phyloP scores from a whole-genome alignment of 2,797 vertebrate species.

The Pseudochirops corinnae region DNA sequence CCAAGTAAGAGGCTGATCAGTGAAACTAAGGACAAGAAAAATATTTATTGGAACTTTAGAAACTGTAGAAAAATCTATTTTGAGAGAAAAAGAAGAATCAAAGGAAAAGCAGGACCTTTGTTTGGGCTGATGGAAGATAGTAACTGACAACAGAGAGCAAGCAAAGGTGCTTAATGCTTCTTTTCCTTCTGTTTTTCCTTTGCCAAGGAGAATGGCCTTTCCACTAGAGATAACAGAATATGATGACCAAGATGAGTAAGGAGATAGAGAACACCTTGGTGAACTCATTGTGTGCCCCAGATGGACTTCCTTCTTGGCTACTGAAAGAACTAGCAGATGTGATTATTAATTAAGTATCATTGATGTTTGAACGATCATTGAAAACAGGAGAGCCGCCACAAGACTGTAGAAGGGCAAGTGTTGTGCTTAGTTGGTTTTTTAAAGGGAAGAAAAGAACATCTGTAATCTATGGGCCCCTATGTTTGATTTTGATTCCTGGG shows the following conservation, averaged over 20 bases:
- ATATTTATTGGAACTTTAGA: not conserved
- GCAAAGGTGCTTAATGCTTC: not conserved
- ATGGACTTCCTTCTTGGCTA: not conserved
- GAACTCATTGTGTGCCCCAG: not conserved
- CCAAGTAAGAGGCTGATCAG: not conserved
- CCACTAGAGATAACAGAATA: not conserved
- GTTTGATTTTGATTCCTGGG: not conserved
- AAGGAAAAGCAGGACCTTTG: not conserved
- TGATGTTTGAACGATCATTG: not conserved
- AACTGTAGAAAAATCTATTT: not conserved
- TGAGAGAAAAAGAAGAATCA: not conserved
- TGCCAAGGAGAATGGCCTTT: not conserved
- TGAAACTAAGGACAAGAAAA: not conserved
- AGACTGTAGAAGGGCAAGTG: not conserved
- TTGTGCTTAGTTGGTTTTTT: not conserved
- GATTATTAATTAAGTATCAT: not conserved
- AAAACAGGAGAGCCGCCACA: not conserved
- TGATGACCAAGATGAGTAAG: not conserved
- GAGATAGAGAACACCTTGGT: not conserved
- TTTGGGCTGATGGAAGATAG: not conserved
- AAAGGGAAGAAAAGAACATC: not conserved
- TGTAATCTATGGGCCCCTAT: not conserved
- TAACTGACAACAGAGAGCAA: not conserved
- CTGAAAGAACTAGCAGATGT: not conserved
- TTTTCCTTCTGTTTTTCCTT: not conserved